Evolutionary conservation across 2,888 invertebrate genomes (phyloP).

Genomic region (Thalpophila matura): DNA sequence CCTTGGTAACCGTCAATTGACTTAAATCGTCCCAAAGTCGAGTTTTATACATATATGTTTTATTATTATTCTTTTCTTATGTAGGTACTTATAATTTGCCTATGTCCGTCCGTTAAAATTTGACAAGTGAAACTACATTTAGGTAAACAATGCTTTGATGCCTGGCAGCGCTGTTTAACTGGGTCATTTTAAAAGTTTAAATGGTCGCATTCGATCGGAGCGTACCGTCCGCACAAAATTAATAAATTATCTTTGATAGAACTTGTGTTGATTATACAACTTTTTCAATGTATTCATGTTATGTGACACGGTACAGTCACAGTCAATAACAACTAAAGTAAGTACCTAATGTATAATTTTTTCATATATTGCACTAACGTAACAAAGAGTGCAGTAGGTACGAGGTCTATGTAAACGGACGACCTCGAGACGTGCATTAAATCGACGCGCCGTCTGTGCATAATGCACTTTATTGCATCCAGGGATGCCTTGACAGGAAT

Average conservation of each 20-base stretch:
- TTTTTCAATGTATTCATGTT: constrained; percentile 30
- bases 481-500: constrained; percentile 50
- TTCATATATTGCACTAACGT: constrained; percentile 32
- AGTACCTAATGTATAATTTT: constrained; percentile 19
- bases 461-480: constrained; percentile 66
- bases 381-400: constrained; percentile 43
- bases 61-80: no score
- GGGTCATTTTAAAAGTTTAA: background rate
- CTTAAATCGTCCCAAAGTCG: background rate
- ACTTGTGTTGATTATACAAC: constrained; percentile 1
- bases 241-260: constrained; percentile 1
- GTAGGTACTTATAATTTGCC: background rate
- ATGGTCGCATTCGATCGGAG: no score
- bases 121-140: background rate
- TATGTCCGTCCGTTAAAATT: no score
- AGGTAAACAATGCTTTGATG: background rate
- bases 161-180: no score
- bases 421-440: constrained; percentile 72
- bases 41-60: no score
- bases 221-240: background rate
- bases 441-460: constrained; percentile 69
- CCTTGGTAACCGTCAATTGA: no score
- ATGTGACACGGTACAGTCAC: constrained; percentile 20
- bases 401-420: constrained; percentile 49
- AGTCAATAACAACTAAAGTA: constrained; percentile 33